A percentile compares a stretch with the other conserved stretches of the same genome.
Conservation (phyloP, 1,140 invertebrate species). For the Anoplolepis gracilipes region DNA sequence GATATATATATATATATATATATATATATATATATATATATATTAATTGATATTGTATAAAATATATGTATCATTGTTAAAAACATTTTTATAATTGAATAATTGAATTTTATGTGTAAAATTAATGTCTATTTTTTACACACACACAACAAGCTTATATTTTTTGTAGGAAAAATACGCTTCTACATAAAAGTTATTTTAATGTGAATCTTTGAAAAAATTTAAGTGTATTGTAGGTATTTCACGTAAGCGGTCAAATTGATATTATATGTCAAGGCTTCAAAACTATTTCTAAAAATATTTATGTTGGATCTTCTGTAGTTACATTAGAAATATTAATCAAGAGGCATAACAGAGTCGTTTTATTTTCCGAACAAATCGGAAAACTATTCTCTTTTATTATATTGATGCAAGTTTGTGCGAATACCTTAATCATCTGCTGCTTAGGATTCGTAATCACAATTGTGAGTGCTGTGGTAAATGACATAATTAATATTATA, state of each 20-base stretch:
- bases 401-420: conserved; percentile 45
- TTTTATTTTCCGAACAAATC: conserved; percentile 31
- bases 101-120: too few species aligned
- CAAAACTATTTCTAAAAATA: neutral
- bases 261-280: conserved; percentile 60
- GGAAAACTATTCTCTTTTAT: conserved; percentile 41
- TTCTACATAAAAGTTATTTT: neutral
- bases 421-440: conserved; percentile 53
- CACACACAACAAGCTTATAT: neutral
- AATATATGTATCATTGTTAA: too few species aligned
- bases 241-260: conserved; percentile 63
- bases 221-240: conserved; percentile 54
- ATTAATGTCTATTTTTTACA: neutral
- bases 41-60: too few species aligned
- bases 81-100: too few species aligned
- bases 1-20: too few species aligned
- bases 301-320: neutral
- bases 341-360: conserved; percentile 42
- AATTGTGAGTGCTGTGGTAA: conserved; percentile 14
- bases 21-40: too few species aligned
- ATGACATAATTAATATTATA: neutral
- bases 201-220: neutral
- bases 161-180: neutral
- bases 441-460: conserved; percentile 39
- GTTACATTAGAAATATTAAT: conserved; percentile 6